These are phyloP conservation scores for Oligia fasciuncula DNA, from an alignment of 2,888 invertebrate species.

Conservation along the genomic window DNA sequence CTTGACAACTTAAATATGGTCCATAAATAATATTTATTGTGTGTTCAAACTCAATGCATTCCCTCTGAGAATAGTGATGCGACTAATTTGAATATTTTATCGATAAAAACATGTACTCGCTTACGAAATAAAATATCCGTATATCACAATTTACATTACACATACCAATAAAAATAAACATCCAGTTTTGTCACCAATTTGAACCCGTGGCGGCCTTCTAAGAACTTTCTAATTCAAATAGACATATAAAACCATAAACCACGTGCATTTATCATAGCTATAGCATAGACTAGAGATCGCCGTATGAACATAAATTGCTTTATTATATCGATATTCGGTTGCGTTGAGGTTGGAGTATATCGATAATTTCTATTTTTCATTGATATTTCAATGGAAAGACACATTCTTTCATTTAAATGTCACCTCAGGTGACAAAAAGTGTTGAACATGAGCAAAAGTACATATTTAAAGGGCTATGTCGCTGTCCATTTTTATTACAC, in stretches of 20 bases:
- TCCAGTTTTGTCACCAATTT: conserved; percentile 55
- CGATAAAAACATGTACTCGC: conserved; percentile 26
- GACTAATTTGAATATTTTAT: conserved; percentile 26
- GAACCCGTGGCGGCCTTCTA: conserved; percentile 35
- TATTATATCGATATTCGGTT: conserved; percentile 47
- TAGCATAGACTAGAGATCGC: conserved; percentile 27
- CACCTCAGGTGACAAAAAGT: neutral
- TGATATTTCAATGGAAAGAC: conserved; percentile 17
- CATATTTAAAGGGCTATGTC: neutral
- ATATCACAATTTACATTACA: conserved; percentile 49
- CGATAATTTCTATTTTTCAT: conserved; percentile 41
- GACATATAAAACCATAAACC: conserved; percentile 55
- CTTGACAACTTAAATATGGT: neutral
- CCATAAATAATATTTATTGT: conserved; percentile 7
- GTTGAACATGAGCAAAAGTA: neutral
- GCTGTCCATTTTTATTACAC: neutral
- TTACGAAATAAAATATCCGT: conserved; percentile 25
- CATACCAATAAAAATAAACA: conserved; percentile 47
- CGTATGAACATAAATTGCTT: conserved; percentile 34
- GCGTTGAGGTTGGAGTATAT: conserved; percentile 26
- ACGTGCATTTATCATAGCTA: conserved; percentile 41
- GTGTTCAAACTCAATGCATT: neutral
- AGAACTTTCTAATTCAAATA: conserved; percentile 65
- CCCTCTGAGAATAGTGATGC: conserved; percentile 19
- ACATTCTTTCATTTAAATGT: neutral